Percentiles rank a stretch among this genome's conserved stretches.
phyloP scores from a whole-genome alignment of 2,797 vertebrate genomes.

The Lacerta agilis region DNA sequence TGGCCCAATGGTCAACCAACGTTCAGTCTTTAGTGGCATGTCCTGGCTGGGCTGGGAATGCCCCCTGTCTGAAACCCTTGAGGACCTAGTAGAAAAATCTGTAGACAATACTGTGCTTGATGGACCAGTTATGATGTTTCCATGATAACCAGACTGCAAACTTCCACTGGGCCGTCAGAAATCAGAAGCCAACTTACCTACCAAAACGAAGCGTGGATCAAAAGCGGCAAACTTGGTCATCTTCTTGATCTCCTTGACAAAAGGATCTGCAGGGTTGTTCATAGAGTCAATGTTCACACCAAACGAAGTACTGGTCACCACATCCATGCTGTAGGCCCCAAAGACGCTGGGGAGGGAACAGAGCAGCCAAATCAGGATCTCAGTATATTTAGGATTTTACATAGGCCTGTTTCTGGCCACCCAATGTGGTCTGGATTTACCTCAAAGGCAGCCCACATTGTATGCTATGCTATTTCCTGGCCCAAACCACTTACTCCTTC shows the following conservation, averaged over 20 bases:
- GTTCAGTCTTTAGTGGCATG: too few relatives aligned
- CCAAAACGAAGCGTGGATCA: constrained; percentile 30
- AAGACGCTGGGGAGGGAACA: constrained; percentile 72
- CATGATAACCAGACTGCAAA: fast-evolving
- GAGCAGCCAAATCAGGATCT: too few relatives aligned
- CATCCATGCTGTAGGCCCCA: constrained; percentile 84
- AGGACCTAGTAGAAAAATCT: too few relatives aligned
- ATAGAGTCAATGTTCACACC: constrained; percentile 84
- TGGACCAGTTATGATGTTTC: neutral
- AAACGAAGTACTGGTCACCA: constrained; percentile 84
- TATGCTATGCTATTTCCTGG: constrained; percentile 15
- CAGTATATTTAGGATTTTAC: too few relatives aligned
- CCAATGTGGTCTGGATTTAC: too few relatives aligned
- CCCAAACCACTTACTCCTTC: constrained; percentile 80
- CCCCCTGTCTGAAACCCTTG: too few relatives aligned
- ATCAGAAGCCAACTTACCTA: constrained; percentile 41
- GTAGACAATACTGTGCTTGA: too few relatives aligned
- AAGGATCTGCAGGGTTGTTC: constrained; percentile 81
- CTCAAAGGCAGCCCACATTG: neutral
- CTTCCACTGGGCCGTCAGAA: neutral
- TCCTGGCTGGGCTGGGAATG: too few relatives aligned
- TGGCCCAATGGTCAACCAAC: too few relatives aligned
- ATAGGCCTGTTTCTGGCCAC: too few relatives aligned
- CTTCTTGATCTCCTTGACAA: constrained; percentile 78
- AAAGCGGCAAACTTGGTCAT: constrained; percentile 74